phyloP scores from a whole-genome alignment of 37 sponge, comb jelly and placozoan species.

The Halisarca cf. caerulea region DNA sequence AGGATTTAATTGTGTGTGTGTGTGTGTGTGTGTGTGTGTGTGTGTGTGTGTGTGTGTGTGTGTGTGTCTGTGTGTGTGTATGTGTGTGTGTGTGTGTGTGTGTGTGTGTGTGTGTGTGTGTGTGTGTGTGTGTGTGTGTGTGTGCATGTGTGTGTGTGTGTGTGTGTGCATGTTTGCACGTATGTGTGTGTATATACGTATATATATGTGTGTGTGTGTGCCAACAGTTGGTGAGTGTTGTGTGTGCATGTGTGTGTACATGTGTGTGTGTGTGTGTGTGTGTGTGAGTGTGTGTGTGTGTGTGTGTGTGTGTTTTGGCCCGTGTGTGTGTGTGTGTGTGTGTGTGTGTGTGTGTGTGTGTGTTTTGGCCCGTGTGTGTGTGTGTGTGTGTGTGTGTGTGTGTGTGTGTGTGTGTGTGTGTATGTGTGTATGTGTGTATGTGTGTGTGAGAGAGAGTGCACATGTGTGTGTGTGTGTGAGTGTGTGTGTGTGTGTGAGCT shows the following conservation, averaged over 20 bases:
- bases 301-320: conserved; percentile 25
- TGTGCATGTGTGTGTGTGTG: background rate
- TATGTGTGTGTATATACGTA: background rate
- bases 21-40: background rate
- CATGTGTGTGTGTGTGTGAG: conserved; percentile 26
- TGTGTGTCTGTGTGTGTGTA: conserved; percentile 25
- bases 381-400: background rate
- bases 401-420: conserved; percentile 20
- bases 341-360: conserved; percentile 66
- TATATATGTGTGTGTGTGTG: conserved; percentile 7
- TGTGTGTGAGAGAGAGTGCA: conserved; percentile 18
- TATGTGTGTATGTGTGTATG: conserved; percentile 5
- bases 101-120: conserved; percentile 23
- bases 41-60: conserved; percentile 14
- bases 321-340: conserved; percentile 55
- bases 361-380: conserved; percentile 34
- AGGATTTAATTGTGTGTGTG: too few species aligned
- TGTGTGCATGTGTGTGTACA: background rate
- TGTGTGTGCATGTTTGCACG: background rate
- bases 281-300: background rate
- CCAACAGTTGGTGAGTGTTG: background rate
- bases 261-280: background rate
- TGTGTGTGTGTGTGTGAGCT: conserved; percentile 7
- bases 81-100: background rate
- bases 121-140: conserved; percentile 19